Percentiles rank a stretch among this genome's conserved stretches.
These are phyloP conservation scores for Drosophila dunni DNA, from an alignment of 1,140 invertebrate genomes.

Conservation along the genomic window DNA sequence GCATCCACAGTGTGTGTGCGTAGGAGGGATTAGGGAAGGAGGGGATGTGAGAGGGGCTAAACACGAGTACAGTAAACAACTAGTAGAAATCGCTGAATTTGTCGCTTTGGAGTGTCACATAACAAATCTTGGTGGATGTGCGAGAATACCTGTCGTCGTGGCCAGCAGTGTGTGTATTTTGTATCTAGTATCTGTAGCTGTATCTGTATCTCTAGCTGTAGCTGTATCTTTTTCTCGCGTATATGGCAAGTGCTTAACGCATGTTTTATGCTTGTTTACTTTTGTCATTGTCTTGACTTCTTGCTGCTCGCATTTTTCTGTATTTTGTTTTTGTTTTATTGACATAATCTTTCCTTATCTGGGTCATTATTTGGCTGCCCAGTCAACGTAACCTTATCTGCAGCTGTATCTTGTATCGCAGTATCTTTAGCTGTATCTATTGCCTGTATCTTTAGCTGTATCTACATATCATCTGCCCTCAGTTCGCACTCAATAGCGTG, in stretches of 20 bases:
- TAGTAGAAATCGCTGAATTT: not conserved
- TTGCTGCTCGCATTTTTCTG: constrained; percentile 18
- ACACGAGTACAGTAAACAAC: constrained; percentile 4
- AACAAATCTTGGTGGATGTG: constrained; percentile 29
- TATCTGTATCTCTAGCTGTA: constrained; percentile 23
- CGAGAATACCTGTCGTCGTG: constrained; percentile 3
- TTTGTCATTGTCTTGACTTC: constrained; percentile 37
- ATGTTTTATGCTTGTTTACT: constrained; percentile 48
- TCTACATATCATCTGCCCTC: constrained; percentile 3
- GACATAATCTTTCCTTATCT: constrained; percentile 71
- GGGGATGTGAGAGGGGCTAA: not conserved
- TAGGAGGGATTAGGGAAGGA: not conserved
- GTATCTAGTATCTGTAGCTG: constrained; percentile 24
- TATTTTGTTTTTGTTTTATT: constrained; percentile 28
- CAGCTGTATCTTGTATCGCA: not conserved
- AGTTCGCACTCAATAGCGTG: not conserved
- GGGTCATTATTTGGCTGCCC: constrained; percentile 42
- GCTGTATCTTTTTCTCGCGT: constrained; percentile 16
- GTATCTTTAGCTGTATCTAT: constrained; percentile 3
- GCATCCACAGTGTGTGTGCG: constrained; percentile 2
- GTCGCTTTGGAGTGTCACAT: constrained; percentile 15
- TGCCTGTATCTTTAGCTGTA: not conserved
- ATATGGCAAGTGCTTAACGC: constrained; percentile 32
- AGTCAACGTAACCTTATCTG: constrained; percentile 10
- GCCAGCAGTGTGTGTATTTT: not conserved